phyloP scores from a whole-genome alignment of 1,140 invertebrate genomes.

The Ips typographus region DNA sequence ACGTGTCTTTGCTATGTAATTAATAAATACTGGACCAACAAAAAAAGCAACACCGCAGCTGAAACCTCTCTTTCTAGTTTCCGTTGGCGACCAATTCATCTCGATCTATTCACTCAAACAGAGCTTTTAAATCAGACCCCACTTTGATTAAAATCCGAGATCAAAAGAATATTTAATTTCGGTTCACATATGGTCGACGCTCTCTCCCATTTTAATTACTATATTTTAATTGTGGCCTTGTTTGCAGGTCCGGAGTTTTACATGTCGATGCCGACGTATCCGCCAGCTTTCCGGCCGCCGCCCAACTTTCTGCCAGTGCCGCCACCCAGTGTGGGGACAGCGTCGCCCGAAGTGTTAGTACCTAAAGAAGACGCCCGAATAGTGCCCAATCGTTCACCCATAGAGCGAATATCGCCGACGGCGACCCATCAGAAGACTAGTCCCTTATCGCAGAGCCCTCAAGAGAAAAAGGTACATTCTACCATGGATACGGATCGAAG shows the following conservation, averaged over 20 bases:
- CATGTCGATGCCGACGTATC: conserved; percentile 50
- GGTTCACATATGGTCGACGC: conserved; percentile 27
- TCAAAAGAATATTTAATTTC: conserved; percentile 36
- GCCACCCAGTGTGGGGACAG: not conserved
- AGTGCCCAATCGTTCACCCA: conserved; percentile 28
- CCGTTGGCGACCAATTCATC: conserved; percentile 25
- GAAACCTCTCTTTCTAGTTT: conserved; percentile 16
- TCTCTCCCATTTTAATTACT: conserved; percentile 27
- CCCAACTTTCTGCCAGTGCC: conserved; percentile 36
- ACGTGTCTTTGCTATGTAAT: not conserved
- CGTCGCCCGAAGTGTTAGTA: conserved; percentile 29
- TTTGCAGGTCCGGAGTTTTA: conserved; percentile 48
- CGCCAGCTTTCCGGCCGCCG: conserved; percentile 51
- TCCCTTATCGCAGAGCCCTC: conserved; percentile 40
- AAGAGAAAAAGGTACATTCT: conserved; percentile 58
- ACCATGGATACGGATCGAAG: conserved; percentile 61
- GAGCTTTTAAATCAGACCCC: conserved; percentile 27
- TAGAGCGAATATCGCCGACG: conserved; percentile 44
- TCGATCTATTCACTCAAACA: conserved; percentile 29
- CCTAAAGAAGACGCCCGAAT: conserved; percentile 34
- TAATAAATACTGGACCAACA: not conserved
- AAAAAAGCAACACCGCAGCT: not conserved
- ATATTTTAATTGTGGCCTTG: conserved; percentile 30
- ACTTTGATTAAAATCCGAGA: conserved; percentile 30
- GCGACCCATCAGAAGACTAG: conserved; percentile 40